Conservation (phyloP, 2,888 invertebrate species). For the Euzetes globulus region DNA sequence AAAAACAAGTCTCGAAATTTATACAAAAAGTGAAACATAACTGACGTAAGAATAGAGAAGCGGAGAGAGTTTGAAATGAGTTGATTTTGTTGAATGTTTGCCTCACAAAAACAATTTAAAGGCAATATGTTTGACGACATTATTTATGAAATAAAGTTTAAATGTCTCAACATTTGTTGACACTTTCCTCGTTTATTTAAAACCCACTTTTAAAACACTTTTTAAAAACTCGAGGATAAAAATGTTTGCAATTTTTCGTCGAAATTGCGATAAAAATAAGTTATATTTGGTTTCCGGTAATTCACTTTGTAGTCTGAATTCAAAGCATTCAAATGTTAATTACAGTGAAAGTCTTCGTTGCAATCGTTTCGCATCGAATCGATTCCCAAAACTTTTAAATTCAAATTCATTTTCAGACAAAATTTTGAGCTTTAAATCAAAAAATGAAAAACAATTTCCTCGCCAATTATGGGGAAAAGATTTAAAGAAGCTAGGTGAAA, state of each 20-base stretch:
- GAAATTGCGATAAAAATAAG: neutral
- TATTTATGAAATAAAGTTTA: no score
- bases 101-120: no score
- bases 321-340: neutral
- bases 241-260: neutral
- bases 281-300: neutral
- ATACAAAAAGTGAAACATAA: no score
- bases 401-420: neutral
- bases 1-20: neutral
- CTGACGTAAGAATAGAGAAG: no score
- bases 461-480: constrained; percentile 15
- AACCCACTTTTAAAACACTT: no score
- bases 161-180: no score
- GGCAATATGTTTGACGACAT: no score
- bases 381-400: neutral
- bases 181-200: no score
- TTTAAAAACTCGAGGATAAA: neutral
- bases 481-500: constrained; percentile 18
- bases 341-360: neutral
- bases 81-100: no score
- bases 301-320: neutral
- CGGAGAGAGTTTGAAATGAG: no score
- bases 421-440: neutral
- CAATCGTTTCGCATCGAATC: neutral
- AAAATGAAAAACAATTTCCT: neutral